Base-by-base conservation (phyloP, 2,113 vertebrate species). In the Cairina moschata region DNA sequence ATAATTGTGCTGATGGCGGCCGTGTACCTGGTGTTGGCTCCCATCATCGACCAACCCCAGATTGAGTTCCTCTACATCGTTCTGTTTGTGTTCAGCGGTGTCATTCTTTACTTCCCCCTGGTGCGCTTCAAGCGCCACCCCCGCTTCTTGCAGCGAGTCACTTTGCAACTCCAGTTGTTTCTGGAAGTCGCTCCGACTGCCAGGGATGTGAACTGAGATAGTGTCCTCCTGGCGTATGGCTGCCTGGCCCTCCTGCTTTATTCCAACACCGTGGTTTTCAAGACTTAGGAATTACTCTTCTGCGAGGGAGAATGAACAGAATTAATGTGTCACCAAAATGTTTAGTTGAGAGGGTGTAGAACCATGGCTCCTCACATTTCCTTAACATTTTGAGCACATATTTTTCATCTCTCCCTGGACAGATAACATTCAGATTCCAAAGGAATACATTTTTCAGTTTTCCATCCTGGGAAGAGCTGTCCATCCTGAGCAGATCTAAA, bases 131-230 rank as follows among this genome's bases (percentile, higher is more conserved):
- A 97, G 90, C 88, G 96, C 36, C 98, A 98, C 85, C 98, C 98
- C 32, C 83, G 34, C 55, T 94, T 98, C 75, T 77, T 99, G 86
- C 94, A 94, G 71, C 98, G 67, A 63, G 25, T 98, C 63, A 99
- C 98, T 29, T 80, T 98, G 32, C 97, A 99, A 75, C 98, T 99
- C 74, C 99, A 99, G 97, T 90, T 99, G 63, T 97, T 99, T 68
- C 96, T 99, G 26, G 98, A 99, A 96, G 98, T 99, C 17, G 98
- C 98, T 60, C 98, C 99, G 2, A 97, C 98, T 71, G 96, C 97
- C 17, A 98, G 96, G 94, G 98, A 98, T 76, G 38, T 5, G 60
- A 81, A 98, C 48, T 97, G 88, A 97, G 67, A 48, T 32, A 55
- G 77, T 0, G 3, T 55, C 26, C 8, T 68, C 20, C 69, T 46